Evolutionary conservation across 2,797 vertebrate genomes (phyloP).

Genomic region (Micrastur ruficollis): DNA sequence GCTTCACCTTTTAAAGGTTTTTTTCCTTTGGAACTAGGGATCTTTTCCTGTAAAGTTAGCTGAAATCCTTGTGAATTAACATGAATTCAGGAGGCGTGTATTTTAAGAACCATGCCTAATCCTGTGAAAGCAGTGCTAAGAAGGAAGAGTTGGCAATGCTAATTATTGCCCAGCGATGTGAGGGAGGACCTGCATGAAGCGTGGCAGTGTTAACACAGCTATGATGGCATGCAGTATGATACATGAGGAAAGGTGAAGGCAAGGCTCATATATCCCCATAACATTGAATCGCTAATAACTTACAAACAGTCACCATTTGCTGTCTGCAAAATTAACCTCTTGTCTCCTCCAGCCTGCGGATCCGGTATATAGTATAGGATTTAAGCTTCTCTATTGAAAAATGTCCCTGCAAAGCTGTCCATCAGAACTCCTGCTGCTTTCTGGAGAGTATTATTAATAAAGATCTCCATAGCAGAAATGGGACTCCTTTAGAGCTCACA

Average conservation of each 20-base stretch:
- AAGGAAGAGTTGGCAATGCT: neutral
- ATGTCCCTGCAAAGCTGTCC: conserved; percentile 7
- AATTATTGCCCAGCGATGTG: neutral
- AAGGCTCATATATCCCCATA: neutral
- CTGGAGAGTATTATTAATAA: conserved; percentile 30
- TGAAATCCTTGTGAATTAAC: neutral
- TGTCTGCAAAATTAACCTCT: conserved; percentile 33
- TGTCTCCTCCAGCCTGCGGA: neutral
- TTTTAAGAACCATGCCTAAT: neutral
- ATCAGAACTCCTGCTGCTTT: neutral
- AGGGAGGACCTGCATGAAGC: neutral
- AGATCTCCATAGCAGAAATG: conserved; percentile 29
- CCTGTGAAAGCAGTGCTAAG: neutral
- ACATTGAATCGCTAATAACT: neutral
- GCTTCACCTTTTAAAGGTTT: neutral
- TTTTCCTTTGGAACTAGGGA: neutral
- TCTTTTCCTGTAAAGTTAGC: neutral
- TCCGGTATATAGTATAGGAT: neutral
- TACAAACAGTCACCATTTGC: neutral
- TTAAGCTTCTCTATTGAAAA: conserved; percentile 1
- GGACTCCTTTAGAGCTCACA: conserved; percentile 6
- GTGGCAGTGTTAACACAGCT: neutral
- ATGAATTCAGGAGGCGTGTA: neutral
- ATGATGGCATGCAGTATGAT: neutral
- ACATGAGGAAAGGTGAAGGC: conserved; percentile 10